phyloP scores from a whole-genome alignment of 37 sponge, comb jelly and placozoan species.

The Halichondria panicea region DNA sequence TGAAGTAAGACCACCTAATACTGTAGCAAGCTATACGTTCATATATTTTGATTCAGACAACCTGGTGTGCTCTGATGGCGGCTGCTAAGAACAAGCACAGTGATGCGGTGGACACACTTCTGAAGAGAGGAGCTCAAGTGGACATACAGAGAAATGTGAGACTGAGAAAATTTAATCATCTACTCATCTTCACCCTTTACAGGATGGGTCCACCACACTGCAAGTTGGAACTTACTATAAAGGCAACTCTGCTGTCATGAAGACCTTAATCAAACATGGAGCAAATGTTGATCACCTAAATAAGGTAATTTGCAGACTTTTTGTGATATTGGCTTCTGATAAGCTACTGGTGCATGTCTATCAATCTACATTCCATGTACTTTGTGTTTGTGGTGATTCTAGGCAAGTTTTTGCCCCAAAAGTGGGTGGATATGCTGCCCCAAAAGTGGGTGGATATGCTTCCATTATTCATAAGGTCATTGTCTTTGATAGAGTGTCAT shows the following conservation, averaged over 20 bases:
- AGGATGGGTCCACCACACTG: slow-evolving; percentile 10
- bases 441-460: too few relatives aligned
- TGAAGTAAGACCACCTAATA: slow-evolving; percentile 15
- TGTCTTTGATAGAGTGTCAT: too few relatives aligned
- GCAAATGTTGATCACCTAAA: not conserved
- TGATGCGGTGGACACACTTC: too few relatives aligned
- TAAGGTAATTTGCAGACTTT: not conserved
- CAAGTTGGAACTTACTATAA: not conserved
- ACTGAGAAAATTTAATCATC: not conserved
- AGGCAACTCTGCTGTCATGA: too few relatives aligned
- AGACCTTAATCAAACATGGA: too few relatives aligned
- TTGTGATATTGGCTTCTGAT: not conserved
- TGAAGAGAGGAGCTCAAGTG: not conserved
- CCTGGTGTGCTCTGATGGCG: too few relatives aligned
- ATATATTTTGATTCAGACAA: too few relatives aligned
- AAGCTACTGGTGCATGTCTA: not conserved
- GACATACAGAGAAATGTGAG: not conserved
- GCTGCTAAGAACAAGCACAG: too few relatives aligned
- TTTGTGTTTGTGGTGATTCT: not conserved
- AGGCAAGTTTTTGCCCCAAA: too few relatives aligned
- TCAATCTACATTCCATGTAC: not conserved
- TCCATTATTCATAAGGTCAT: too few relatives aligned
- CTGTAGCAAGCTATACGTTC: too few relatives aligned
- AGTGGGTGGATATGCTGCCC: too few relatives aligned
- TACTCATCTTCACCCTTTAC: not conserved